A percentile compares a stretch with the other conserved stretches of the same genome.
Evolutionary conservation across 1,140 invertebrate species (phyloP).

Genomic region (Temnothorax nylanderi): DNA sequence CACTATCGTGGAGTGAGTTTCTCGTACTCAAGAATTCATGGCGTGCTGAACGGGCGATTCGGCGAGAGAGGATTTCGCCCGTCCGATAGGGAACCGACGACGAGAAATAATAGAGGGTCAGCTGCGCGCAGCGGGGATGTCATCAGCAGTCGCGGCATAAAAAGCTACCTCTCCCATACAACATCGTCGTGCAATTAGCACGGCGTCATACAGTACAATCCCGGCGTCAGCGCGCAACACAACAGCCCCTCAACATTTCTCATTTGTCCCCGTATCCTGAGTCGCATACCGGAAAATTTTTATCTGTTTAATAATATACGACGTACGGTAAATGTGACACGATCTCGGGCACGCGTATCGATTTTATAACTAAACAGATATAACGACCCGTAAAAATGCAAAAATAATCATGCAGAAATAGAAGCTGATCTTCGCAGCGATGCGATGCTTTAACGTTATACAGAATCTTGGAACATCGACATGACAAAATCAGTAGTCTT

Average conservation of each 20-base stretch:
- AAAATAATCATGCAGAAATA: not conserved
- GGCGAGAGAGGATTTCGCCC: slow-evolving; percentile 55
- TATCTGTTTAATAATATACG: slow-evolving; percentile 36
- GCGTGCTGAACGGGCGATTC: slow-evolving; percentile 57
- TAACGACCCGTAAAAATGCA: not conserved
- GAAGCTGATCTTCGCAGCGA: not conserved
- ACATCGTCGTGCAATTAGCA: slow-evolving; percentile 69
- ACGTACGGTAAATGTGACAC: slow-evolving; percentile 4
- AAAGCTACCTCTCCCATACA: slow-evolving; percentile 73
- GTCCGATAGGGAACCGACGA: slow-evolving; percentile 71
- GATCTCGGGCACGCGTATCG: not conserved
- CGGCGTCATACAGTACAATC: slow-evolving; percentile 66
- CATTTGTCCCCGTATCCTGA: slow-evolving; percentile 12
- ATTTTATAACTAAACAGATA: slow-evolving; percentile 38
- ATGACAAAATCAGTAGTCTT: not conserved
- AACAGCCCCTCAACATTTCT: slow-evolving; percentile 61
- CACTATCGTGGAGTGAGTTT: not conserved
- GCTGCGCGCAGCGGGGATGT: slow-evolving; percentile 77
- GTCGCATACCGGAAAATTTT: slow-evolving; percentile 52
- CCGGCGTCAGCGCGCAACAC: slow-evolving; percentile 46
- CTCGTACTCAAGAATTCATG: slow-evolving; percentile 58
- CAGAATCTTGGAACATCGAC: not conserved
- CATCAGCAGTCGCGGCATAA: slow-evolving; percentile 79
- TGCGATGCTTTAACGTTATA: not conserved
- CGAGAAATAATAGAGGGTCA: slow-evolving; percentile 81